phyloP scores from a whole-genome alignment of 1,140 invertebrate species.

The Atta cephalotes region DNA sequence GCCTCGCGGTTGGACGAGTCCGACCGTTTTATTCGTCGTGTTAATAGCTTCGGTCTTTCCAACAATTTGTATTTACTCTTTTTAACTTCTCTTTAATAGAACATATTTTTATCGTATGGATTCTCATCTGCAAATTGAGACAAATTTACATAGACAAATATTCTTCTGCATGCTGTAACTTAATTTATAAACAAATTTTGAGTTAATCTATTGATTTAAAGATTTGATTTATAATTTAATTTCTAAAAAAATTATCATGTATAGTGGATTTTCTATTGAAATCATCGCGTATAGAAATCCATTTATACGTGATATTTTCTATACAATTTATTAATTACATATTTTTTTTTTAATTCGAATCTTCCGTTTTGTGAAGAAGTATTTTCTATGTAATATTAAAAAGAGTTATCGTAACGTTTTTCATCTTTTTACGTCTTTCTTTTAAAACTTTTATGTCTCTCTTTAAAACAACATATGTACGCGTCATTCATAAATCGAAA shows the following conservation, averaged over 20 bases:
- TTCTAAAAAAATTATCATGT: not conserved
- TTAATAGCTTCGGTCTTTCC: conserved; percentile 40
- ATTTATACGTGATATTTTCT: too few relatives aligned
- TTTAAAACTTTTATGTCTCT: too few relatives aligned
- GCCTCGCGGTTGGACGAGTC: conserved; percentile 23
- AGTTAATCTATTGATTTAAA: not conserved
- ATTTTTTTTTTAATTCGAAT: not conserved
- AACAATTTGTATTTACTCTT: conserved; percentile 2
- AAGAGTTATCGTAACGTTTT: not conserved
- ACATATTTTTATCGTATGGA: conserved; percentile 23
- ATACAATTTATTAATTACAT: not conserved
- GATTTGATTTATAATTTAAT: not conserved
- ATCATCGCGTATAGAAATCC: too few relatives aligned
- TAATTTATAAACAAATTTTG: not conserved
- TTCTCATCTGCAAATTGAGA: not conserved
- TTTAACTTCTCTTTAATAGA: not conserved
- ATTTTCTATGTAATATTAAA: not conserved
- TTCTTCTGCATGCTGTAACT: conserved; percentile 19
- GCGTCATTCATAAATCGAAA: too few relatives aligned
- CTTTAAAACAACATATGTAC: too few relatives aligned
- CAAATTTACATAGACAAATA: conserved; percentile 14
- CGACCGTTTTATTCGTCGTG: conserved; percentile 40
- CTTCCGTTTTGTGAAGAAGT: not conserved
- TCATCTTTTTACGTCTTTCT: not conserved
- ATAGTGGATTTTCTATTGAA: too few relatives aligned